Conservation (phyloP, 1,140 invertebrate genomes). For the Drosophila neocordata region DNA sequence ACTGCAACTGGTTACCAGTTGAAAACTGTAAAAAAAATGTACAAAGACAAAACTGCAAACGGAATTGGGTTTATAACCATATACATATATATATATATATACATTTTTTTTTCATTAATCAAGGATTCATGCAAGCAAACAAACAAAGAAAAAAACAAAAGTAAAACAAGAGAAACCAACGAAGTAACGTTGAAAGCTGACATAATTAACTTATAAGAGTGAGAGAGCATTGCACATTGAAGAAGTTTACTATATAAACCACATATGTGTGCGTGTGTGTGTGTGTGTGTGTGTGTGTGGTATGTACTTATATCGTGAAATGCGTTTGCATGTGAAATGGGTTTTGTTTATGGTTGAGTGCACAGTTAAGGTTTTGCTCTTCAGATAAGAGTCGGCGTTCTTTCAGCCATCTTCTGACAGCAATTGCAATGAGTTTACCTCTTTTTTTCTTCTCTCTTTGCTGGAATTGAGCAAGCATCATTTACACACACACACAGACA, state of each 20-base stretch:
- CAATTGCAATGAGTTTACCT: slow-evolving; percentile 1
- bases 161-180: neutral
- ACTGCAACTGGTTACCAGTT: slow-evolving; percentile 24
- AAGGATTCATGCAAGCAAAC: neutral
- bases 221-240: slow-evolving; percentile 23
- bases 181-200: slow-evolving; percentile 21
- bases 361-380: slow-evolving; percentile 44
- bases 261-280: too few relatives aligned
- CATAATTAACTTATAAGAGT: slow-evolving; percentile 53
- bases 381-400: slow-evolving; percentile 35
- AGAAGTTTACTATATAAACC: slow-evolving; percentile 23
- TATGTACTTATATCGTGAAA: slow-evolving; percentile 1
- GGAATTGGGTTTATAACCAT: neutral
- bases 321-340: slow-evolving; percentile 27
- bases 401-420: slow-evolving; percentile 1
- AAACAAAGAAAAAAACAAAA: neutral
- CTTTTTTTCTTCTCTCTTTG: neutral
- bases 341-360: slow-evolving; percentile 43
- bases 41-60: slow-evolving; percentile 7
- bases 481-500: neutral
- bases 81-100: neutral
- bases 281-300: neutral
- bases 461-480: slow-evolving; percentile 6
- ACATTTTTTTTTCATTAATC: slow-evolving; percentile 6
- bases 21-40: neutral